phyloP scores from a whole-genome alignment of 2,113 vertebrate species.

The Cephalopterus ornatus region DNA sequence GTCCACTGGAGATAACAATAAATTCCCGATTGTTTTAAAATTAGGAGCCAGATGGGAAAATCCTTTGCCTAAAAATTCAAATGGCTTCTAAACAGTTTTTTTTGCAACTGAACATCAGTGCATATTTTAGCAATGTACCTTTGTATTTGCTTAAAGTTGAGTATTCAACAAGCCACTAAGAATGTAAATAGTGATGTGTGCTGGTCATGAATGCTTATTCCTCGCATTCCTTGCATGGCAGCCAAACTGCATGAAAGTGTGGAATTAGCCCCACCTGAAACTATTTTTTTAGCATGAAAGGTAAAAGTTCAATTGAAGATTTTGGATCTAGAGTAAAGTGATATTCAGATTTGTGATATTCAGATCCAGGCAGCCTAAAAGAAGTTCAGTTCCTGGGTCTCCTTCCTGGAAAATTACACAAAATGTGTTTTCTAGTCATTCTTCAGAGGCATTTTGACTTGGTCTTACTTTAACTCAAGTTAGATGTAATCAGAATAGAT shows the following conservation, averaged over 20 bases:
- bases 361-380: not conserved
- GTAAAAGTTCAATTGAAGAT: not conserved
- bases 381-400: not conserved
- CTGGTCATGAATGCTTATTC: not conserved
- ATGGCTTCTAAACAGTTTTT: not conserved
- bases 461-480: not conserved
- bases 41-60: not conserved
- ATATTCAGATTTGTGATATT: not conserved
- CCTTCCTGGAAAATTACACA: not conserved
- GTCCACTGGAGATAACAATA: not conserved
- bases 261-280: not conserved
- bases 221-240: not conserved
- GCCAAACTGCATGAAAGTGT: not conserved
- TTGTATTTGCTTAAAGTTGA: not conserved
- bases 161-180: not conserved
- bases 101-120: not conserved
- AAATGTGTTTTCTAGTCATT: not conserved
- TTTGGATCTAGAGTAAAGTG: not conserved
- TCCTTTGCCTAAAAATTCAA: not conserved
- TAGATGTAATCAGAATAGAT: not conserved
- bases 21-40: not conserved
- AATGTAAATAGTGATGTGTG: not conserved
- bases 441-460: not conserved
- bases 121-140: not conserved
- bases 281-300: rapidly evolving